Evolutionary conservation across 2,888 invertebrate genomes (phyloP), one percentile per base, ranked within the genome.

Genomic region (Mesochorus sp.): DNA sequence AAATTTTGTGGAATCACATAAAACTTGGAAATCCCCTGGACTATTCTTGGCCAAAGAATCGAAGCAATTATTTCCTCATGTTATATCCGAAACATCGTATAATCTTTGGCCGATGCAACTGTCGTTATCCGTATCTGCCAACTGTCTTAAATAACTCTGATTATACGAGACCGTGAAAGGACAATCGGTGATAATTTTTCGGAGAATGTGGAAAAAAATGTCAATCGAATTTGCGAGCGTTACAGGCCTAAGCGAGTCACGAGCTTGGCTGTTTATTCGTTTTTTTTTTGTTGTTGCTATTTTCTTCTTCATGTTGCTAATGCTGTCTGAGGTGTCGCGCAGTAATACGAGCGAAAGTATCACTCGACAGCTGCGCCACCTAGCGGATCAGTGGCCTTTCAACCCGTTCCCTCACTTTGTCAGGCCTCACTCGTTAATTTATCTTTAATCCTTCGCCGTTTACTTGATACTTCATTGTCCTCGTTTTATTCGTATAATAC

Each of bases 341-440:
- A 10, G 44, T 49, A 14, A 34, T 57, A 70, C 49, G 26, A 70
- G 70, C 64, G 70, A 78, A 74, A 74, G 78, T 70, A 70, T 74
- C 73, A 53, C 77, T 59, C 68, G 59, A 62, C 78, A 74, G 74
- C 78, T 74, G 78, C 53, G 53, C 47, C 70, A 66, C 59, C 66
- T 71, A 28, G 34, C 31, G 78, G 74, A 70, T 77, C 53, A 71
- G 71, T 66, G 66, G 53, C 59, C 39, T 78, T 70, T 78, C 71
- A 53, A 55, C 62, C 47, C 55, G 26, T 34, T 28, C 49, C 17
- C 57, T 62, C 8, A 47, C 19, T 67, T 49, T 57, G 61, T 55
- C 49, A 62, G 42, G 57, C 24, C 31, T 73, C 62, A 10, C 17
- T 62, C 39, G 55, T 44, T 42, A 44, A 64, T 68, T 64, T 64